These are phyloP conservation scores for Ptychoptera contaminata DNA, from an alignment of 2,888 invertebrate species.

Conservation along the genomic window DNA sequence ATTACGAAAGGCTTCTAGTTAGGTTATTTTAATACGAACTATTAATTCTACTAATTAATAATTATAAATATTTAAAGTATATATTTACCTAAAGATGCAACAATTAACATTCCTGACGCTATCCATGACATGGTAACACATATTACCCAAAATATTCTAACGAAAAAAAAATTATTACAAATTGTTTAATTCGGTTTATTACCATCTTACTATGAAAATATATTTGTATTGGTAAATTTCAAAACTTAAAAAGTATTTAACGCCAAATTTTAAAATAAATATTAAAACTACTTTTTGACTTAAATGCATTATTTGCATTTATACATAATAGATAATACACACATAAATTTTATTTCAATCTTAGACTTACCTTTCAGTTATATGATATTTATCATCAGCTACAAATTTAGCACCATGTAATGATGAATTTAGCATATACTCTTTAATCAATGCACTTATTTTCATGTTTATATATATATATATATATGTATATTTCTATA, in stretches of 20 bases:
- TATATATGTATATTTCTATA: too few species aligned
- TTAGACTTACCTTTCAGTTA: conserved; percentile 35
- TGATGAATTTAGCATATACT: conserved; percentile 47
- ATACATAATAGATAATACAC: too few species aligned
- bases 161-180: too few species aligned
- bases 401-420: conserved; percentile 57
- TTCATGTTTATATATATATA: background rate
- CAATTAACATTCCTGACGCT: conserved; percentile 46
- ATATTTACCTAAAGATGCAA: conserved; percentile 34
- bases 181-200: too few species aligned
- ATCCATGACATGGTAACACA: conserved; percentile 51
- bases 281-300: too few species aligned
- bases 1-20: conserved; percentile 36
- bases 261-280: too few species aligned
- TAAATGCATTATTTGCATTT: too few species aligned
- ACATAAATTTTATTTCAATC: too few species aligned
- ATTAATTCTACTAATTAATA: background rate
- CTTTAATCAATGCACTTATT: conserved; percentile 29
- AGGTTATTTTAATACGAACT: background rate
- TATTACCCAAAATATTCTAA: conserved; percentile 47
- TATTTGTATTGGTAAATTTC: too few species aligned
- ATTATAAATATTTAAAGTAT: background rate
- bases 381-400: conserved; percentile 41
- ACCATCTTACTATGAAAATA: too few species aligned
- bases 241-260: too few species aligned